phyloP scores from a whole-genome alignment of 2,797 vertebrate genomes.

The Paedocypris micromegethes region DNA sequence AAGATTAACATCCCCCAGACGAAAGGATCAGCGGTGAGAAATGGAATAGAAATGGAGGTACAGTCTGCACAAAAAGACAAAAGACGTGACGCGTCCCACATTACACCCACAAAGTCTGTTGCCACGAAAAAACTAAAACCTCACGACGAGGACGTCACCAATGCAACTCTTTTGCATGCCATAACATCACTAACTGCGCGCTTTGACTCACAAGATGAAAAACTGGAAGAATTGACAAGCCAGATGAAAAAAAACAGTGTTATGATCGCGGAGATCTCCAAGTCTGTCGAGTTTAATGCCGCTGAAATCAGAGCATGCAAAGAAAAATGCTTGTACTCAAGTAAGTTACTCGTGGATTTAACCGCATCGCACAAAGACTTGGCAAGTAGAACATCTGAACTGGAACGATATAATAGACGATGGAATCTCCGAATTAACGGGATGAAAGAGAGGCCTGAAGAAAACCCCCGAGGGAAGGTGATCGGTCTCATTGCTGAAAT shows the following conservation, averaged over 20 bases:
- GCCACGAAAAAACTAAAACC: not conserved
- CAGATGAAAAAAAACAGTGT: not conserved
- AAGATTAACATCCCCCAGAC: not conserved
- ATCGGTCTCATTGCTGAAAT: conserved; percentile 8
- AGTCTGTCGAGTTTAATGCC: conserved; percentile 3
- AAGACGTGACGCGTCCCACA: not conserved
- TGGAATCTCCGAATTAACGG: conserved; percentile 15
- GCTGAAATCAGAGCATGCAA: conserved; percentile 16
- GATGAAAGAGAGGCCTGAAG: conserved; percentile 6
- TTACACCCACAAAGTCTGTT: not conserved
- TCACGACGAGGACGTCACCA: not conserved
- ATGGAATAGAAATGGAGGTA: not conserved
- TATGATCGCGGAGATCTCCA: conserved; percentile 6
- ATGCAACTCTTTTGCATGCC: conserved; percentile 12
- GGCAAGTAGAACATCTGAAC: not conserved
- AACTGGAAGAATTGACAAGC: conserved; percentile 1
- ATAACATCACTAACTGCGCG: not conserved
- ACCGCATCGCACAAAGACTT: conserved; percentile 5
- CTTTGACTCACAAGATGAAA: conserved; percentile 3
- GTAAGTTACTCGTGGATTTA: not conserved
- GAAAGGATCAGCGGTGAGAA: too few species aligned
- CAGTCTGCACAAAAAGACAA: not conserved
- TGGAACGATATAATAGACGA: conserved; percentile 18
- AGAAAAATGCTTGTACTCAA: not conserved
- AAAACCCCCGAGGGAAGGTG: not conserved